Base-by-base conservation (phyloP, 2,113 vertebrate species). In the Oncorhynchus clarkii region DNA sequence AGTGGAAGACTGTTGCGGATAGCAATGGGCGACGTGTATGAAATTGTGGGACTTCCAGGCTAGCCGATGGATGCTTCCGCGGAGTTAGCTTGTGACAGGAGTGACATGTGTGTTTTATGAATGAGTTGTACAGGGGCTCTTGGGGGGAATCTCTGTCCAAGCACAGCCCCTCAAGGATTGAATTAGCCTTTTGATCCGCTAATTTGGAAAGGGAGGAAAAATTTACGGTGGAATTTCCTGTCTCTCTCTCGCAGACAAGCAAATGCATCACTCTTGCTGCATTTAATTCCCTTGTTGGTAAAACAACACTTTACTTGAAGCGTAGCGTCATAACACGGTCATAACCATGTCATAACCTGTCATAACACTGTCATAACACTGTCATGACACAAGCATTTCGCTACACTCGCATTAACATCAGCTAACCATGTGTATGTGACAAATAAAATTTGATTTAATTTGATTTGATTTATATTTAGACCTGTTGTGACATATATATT, bases 111-210 rank as follows among this genome's bases (percentile, higher is more conserved):
- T 78, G 81, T 69, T 80, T 82, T 76, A 84, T 81, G 80, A 79
- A 84, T 86, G 89, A 78, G 84, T 88, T 87, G 3, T 80, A 84
- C 67, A n/a, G 34, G 65, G 77, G 83, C 82, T 89, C 60, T 9
- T 62, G 1, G 85, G 88, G 88, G 89, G 86, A 91, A 84, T 76
- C 70, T 78, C 76, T 86, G 82, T 88, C 87, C 85, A 78, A 76
- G 70, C 82, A 70, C 1, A 76, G 75, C 84, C 88, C 85, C 88
- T 90, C 77, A n/a, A 85, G 86, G 86, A 86, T 74, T 80, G 73
- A 89, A 91, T 93, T 91, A 91, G 87, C 88, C 87, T 80, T 85
- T 84, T 92, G 90, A 92, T 89, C 88, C 83, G 72, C 89, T 90
- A 91, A 92, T 93, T 86, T 90, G 80, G 78, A 90, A 74, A 84